Base-by-base conservation (phyloP, 2,797 vertebrate species). In the Halcyon badia region DNA sequence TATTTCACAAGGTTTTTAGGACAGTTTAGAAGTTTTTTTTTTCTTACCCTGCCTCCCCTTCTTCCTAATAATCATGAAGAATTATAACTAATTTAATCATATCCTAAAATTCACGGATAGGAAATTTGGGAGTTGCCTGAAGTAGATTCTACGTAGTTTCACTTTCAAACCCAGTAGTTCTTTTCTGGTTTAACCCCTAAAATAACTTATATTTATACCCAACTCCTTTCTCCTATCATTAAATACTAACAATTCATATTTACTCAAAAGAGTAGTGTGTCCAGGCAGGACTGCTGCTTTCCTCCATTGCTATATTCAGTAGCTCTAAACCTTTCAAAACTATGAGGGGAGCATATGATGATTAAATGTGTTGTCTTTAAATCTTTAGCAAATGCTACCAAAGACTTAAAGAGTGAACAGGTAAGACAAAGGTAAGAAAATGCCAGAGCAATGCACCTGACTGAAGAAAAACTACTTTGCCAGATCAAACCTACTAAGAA, bases 1-100 rank as follows among this genome's bases (percentile, higher is more conserved):
- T 87, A 89, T 57, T 69, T 92, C 75, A 89, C 80, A 95, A 62
- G 28, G 92, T 87, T 87, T 87, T 87, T 46, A 73, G 21, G 46
- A 68, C 26, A 83, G 41, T 46, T 66, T 54, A 66, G 65, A 48
- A 44, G 4, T 60, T 77, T 83, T 64, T 76, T 58, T 64, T 8
- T 22, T 16, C 48, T 21, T 10, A 48, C 6, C 2, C 8, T 9
- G 6, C 2, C 24, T 37, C 17, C 3, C 14, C 11, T 54, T n/a
- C 70, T 82, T 33, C 65, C 62, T 73, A 87, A 69, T 18, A 82
- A 69, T 52, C 75, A 91, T 58, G 39, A 89, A 78, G 31, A 31
- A 92, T 66, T 86, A 46, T 72, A 94, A 86, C 41, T 73, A 58
- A 62, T 80, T 41, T 80, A 82, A 96, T 82, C 25, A 44, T 48